Percentiles rank a stretch among this genome's conserved stretches.
Conservation (phyloP, 2,797 vertebrate genomes). For the Podarcis lilfordi region DNA sequence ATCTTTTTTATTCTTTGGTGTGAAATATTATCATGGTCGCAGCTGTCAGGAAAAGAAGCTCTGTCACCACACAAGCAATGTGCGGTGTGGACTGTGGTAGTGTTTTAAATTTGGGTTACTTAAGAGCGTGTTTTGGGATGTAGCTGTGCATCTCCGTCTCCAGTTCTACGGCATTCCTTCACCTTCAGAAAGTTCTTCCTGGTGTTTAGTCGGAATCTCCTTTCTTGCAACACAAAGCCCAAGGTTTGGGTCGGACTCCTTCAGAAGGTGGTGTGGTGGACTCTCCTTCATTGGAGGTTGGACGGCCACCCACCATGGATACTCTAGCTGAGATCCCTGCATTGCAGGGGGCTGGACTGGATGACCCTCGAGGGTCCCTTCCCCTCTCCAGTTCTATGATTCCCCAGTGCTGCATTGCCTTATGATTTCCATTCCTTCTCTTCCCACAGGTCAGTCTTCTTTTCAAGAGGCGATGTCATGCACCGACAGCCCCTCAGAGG, state of each 20-base stretch:
- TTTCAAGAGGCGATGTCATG: neutral
- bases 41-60: neutral
- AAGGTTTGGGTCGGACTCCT: too few relatives aligned
- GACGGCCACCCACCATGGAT: too few relatives aligned
- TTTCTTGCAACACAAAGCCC: too few relatives aligned
- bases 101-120: neutral
- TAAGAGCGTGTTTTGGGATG: neutral
- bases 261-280: too few relatives aligned
- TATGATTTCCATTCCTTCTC: neutral
- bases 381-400: neutral
- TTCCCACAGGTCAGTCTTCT: neutral
- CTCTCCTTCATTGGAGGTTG: too few relatives aligned
- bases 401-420: neutral
- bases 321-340: too few relatives aligned
- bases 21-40: neutral
- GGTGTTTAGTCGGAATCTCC: too few relatives aligned
- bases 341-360: too few relatives aligned
- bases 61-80: neutral
- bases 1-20: too few relatives aligned
- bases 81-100: neutral
- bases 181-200: too few relatives aligned
- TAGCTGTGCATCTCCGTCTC: neutral
- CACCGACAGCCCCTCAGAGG: slow-evolving; percentile 12
- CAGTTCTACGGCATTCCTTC: neutral
- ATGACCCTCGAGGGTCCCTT: too few relatives aligned